Evolutionary conservation across 2,888 invertebrate species (phyloP).

Genomic region (Melangyna quadrimaculata): DNA sequence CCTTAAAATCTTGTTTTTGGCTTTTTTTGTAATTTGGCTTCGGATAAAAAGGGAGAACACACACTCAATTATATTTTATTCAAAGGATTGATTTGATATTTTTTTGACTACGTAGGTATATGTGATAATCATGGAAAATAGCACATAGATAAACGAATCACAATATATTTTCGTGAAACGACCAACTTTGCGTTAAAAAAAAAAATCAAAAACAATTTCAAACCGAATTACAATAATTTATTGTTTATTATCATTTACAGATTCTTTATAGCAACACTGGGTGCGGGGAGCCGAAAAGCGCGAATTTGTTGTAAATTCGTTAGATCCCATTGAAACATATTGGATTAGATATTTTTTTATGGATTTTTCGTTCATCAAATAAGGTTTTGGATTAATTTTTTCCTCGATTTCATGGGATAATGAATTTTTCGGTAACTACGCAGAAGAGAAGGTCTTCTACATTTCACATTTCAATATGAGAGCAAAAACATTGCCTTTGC

Average conservation of each 20-base stretch:
- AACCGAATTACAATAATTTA: neutral
- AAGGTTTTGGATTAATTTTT: constrained; percentile 19
- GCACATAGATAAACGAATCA: neutral
- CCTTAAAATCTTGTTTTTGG: constrained; percentile 11
- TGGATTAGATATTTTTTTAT: constrained; percentile 13
- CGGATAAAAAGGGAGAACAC: constrained; percentile 25
- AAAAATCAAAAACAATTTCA: neutral
- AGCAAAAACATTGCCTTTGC: constrained; percentile 68
- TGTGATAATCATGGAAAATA: neutral
- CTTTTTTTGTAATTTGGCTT: constrained; percentile 36
- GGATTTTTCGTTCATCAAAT: constrained; percentile 32
- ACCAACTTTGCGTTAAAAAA: neutral
- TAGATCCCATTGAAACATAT: constrained; percentile 33
- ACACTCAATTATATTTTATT: constrained; percentile 10
- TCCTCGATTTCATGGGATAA: constrained; percentile 48
- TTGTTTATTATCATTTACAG: constrained; percentile 20
- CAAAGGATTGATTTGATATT: constrained; percentile 2
- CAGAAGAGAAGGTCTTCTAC: constrained; percentile 71
- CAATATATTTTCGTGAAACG: neutral
- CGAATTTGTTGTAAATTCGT: constrained; percentile 42
- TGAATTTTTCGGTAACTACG: constrained; percentile 72
- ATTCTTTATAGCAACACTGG: constrained; percentile 32
- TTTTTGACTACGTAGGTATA: neutral
- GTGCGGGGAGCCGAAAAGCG: constrained; percentile 38
- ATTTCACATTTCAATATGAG: constrained; percentile 70